A percentile compares a stretch with the other conserved stretches of the same genome.
These are phyloP conservation scores for Eufriesea mexicana DNA, from an alignment of 1,140 invertebrate genomes.

Conservation along the genomic window DNA sequence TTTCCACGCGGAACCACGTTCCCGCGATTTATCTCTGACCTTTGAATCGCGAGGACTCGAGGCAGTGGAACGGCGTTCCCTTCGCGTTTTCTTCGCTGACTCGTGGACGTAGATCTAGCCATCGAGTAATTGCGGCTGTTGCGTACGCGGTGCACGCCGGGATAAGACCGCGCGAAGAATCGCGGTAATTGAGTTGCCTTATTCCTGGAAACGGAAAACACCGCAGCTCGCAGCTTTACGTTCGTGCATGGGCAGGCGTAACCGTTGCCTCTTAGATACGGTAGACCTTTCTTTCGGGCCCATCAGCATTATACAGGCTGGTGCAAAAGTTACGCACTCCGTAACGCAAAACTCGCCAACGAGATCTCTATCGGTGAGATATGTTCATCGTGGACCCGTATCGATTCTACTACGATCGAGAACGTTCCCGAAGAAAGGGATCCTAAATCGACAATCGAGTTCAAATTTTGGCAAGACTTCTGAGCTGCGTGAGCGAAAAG, in stretches of 20 bases:
- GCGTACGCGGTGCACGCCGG: neutral
- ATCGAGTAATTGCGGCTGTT: neutral
- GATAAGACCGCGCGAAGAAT: neutral
- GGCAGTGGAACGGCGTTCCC: no score
- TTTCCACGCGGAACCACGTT: neutral
- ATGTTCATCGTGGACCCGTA: no score
- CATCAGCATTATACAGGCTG: no score
- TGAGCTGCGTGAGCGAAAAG: no score
- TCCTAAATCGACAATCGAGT: no score
- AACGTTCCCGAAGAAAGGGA: no score
- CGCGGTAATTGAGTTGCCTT: neutral
- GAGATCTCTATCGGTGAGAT: no score
- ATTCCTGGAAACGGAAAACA: constrained; percentile 6
- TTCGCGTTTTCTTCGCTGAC: neutral
- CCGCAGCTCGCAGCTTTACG: neutral
- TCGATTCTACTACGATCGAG: no score
- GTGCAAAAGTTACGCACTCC: no score
- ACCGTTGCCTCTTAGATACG: neutral
- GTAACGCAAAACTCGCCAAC: no score
- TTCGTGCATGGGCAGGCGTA: neutral
- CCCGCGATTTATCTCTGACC: neutral
- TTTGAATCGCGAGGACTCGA: neutral
- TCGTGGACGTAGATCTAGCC: neutral
- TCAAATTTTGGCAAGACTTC: no score
- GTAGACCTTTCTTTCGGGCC: neutral